Conservation (phyloP, 2,113 vertebrate genomes). For the Podocnemis expansa region DNA sequence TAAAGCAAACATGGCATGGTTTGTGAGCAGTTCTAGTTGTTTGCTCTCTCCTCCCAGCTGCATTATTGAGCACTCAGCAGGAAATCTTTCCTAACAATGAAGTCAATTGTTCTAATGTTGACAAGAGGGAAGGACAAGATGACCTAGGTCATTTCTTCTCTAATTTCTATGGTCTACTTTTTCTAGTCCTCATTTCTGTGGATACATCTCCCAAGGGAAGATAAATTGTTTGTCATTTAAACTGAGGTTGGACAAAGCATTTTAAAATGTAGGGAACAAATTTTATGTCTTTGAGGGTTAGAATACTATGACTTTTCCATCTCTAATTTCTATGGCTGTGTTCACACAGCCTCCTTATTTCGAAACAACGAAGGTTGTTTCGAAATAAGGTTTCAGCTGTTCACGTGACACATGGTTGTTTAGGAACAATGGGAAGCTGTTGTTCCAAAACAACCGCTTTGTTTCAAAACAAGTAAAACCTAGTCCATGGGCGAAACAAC, state of each 20-base stretch:
- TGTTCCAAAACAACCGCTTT: no score
- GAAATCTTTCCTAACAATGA: not conserved
- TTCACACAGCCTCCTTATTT: no score
- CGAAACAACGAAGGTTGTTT: no score
- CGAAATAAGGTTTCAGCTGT: no score
- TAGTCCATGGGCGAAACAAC: no score
- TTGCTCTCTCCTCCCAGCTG: not conserved
- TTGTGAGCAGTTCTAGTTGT: not conserved
- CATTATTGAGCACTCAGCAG: not conserved
- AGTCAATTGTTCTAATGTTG: not conserved
- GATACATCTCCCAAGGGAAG: not conserved
- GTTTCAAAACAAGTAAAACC: no score
- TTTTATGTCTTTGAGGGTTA: not conserved
- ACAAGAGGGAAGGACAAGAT: not conserved
- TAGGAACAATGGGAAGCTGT: no score
- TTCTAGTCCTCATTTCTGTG: not conserved
- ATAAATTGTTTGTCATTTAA: not conserved
- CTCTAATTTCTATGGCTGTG: not conserved
- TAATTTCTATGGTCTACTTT: not conserved
- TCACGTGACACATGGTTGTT: no score
- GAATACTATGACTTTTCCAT: not conserved
- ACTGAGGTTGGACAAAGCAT: not conserved
- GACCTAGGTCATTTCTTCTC: not conserved
- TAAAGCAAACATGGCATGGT: not conserved
- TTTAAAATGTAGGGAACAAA: not conserved